Percentiles rank a stretch among this genome's conserved stretches.
phyloP scores from a whole-genome alignment of 2,888 invertebrate species.

The Drosophila vallismaia region DNA sequence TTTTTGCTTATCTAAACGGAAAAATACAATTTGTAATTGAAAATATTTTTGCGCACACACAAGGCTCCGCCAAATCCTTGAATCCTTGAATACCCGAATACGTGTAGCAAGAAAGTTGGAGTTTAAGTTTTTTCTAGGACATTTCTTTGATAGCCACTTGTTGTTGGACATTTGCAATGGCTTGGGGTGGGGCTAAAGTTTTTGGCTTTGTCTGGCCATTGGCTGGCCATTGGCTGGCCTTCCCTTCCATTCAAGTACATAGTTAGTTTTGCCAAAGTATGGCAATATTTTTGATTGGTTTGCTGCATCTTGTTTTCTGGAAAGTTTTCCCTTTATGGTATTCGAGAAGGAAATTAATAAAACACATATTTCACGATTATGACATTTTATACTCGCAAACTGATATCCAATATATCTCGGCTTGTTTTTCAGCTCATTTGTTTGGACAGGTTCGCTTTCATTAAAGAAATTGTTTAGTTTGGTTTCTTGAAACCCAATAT shows the following conservation, averaged over 20 bases:
- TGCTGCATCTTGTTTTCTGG: slow-evolving; percentile 8
- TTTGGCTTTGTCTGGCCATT: slow-evolving; percentile 16
- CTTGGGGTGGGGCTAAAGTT: too few species aligned
- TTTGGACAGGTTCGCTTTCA: background rate
- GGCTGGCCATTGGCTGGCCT: slow-evolving; percentile 5
- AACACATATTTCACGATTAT: background rate
- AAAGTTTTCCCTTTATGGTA: slow-evolving; percentile 2
- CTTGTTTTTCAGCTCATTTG: too few species aligned
- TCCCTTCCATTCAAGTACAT: slow-evolving; percentile 1
- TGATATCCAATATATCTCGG: background rate
- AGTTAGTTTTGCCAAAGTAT: slow-evolving; percentile 11
- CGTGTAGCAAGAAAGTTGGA: slow-evolving; percentile 39
- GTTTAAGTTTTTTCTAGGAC: slow-evolving; percentile 45
- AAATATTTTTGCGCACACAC: slow-evolving; percentile 68
- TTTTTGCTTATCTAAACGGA: slow-evolving; percentile 78
- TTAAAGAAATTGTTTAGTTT: background rate
- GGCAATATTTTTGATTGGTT: slow-evolving; percentile 33
- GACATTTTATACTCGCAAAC: background rate
- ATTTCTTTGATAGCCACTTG: slow-evolving; percentile 31
- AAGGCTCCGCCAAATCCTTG: background rate
- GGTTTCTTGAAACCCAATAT: slow-evolving; percentile 11
- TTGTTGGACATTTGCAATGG: too few species aligned
- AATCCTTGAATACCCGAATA: slow-evolving; percentile 13
- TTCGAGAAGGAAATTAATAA: background rate
- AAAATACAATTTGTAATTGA: slow-evolving; percentile 79